Evolutionary conservation across 2,797 vertebrate species (phyloP).

Genomic region (Microchirus variegatus): DNA sequence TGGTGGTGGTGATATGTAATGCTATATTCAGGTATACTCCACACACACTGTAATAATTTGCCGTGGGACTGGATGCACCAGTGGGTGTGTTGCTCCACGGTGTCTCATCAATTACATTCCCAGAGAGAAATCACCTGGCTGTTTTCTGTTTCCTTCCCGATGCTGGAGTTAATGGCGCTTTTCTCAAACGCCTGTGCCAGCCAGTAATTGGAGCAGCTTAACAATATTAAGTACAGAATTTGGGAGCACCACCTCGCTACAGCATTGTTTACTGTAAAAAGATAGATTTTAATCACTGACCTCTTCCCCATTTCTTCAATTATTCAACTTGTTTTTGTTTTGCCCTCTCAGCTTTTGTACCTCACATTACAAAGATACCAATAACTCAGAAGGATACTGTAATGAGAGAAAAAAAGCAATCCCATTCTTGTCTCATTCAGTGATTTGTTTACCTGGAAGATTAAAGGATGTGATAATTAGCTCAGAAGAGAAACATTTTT

Average conservation of each 20-base stretch:
- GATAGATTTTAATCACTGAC: conserved; percentile 51
- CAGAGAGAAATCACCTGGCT: conserved; percentile 70
- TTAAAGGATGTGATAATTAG: conserved; percentile 18
- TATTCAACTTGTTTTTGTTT: background rate
- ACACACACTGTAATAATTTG: conserved; percentile 70
- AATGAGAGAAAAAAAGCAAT: conserved; percentile 2
- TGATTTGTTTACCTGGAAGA: background rate
- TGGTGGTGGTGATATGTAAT: too few relatives aligned
- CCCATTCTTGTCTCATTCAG: background rate
- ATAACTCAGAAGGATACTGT: too few relatives aligned
- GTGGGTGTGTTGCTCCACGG: conserved; percentile 73
- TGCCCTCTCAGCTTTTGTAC: conserved; percentile 2
- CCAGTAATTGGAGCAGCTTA: conserved; percentile 72
- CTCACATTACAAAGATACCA: background rate
- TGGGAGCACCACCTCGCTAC: conserved; percentile 40
- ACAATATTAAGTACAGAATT: conserved; percentile 66
- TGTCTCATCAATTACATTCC: conserved; percentile 78
- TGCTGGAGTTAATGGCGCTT: conserved; percentile 70
- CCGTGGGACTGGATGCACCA: conserved; percentile 69
- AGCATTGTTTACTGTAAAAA: conserved; percentile 58
- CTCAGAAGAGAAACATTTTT: background rate
- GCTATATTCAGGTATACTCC: conserved; percentile 45
- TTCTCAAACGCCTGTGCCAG: conserved; percentile 63
- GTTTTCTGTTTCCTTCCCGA: conserved; percentile 65
- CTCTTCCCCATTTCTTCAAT: conserved; percentile 4